Evolutionary conservation across 2,888 invertebrate genomes (phyloP).

Genomic region (Cephus pygmeus): DNA sequence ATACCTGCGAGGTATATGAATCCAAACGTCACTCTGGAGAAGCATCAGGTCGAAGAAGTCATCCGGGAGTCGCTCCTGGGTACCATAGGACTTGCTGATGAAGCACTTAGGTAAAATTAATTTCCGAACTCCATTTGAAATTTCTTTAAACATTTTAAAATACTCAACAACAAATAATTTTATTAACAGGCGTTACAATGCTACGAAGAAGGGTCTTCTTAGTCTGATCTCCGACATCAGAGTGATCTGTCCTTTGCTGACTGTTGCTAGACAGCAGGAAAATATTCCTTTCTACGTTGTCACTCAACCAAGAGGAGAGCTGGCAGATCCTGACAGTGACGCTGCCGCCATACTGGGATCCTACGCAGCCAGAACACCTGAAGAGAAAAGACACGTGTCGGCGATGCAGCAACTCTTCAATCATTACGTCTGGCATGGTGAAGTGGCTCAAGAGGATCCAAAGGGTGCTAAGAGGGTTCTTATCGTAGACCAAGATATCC

Average conservation of each 20-base stretch:
- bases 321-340: slow-evolving; percentile 76
- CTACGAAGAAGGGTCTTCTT: slow-evolving; percentile 75
- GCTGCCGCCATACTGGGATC: slow-evolving; percentile 82
- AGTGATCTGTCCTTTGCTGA: slow-evolving; percentile 81
- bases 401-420: slow-evolving; percentile 87
- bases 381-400: slow-evolving; percentile 79
- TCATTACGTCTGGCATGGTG: slow-evolving; percentile 83
- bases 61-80: slow-evolving; percentile 75
- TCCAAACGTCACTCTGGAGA: slow-evolving; percentile 75
- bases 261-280: slow-evolving; percentile 73
- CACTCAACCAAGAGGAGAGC: slow-evolving; percentile 71
- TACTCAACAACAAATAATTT: not conserved
- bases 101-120: slow-evolving; percentile 68
- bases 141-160: not conserved
- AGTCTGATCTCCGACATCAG: slow-evolving; percentile 83
- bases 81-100: slow-evolving; percentile 72
- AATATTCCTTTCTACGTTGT: slow-evolving; percentile 81
- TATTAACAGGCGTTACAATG: slow-evolving; percentile 70
- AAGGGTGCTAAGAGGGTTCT: slow-evolving; percentile 69
- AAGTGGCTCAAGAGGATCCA: slow-evolving; percentile 72
- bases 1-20: slow-evolving; percentile 73
- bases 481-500: slow-evolving; percentile 78
- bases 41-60: slow-evolving; percentile 73
- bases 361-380: slow-evolving; percentile 78
- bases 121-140: not conserved